Percentiles rank a stretch among this genome's conserved stretches.
Conservation (phyloP, 2,797 vertebrate species). For the Danio tinwini region DNA sequence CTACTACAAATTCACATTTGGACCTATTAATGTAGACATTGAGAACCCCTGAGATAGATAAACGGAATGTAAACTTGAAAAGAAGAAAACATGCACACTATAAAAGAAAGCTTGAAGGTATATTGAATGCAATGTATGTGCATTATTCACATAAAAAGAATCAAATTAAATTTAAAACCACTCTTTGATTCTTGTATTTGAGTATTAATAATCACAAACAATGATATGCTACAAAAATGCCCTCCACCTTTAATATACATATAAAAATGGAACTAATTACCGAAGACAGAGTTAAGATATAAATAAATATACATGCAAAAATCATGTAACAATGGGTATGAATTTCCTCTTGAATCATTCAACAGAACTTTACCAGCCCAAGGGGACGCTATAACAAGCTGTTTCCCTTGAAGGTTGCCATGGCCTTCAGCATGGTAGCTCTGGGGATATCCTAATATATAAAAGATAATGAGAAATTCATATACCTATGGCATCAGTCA, state of each 20-base stretch:
- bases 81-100: background rate
- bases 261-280: slow-evolving; percentile 60
- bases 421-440: slow-evolving; percentile 72
- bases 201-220: slow-evolving; percentile 17
- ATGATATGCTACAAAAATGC: slow-evolving; percentile 11
- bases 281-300: slow-evolving; percentile 55
- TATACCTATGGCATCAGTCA: slow-evolving; percentile 72
- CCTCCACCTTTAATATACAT: slow-evolving; percentile 27
- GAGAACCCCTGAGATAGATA: background rate
- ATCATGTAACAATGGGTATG: slow-evolving; percentile 70
- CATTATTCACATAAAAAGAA: background rate
- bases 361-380: slow-evolving; percentile 77
- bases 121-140: background rate
- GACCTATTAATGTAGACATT: too few relatives aligned
- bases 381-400: slow-evolving; percentile 82
- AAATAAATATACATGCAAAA: slow-evolving; percentile 61
- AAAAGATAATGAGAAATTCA: slow-evolving; percentile 82
- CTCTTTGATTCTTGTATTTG: slow-evolving; percentile 11
- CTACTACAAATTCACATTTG: too few relatives aligned
- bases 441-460: slow-evolving; percentile 73
- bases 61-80: slow-evolving; percentile 41
- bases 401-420: slow-evolving; percentile 73
- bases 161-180: background rate
- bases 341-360: slow-evolving; percentile 61
- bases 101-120: background rate